Evolutionary conservation across 2,113 vertebrate genomes (phyloP).

Genomic region (Plecturocebus donacophilus): DNA sequence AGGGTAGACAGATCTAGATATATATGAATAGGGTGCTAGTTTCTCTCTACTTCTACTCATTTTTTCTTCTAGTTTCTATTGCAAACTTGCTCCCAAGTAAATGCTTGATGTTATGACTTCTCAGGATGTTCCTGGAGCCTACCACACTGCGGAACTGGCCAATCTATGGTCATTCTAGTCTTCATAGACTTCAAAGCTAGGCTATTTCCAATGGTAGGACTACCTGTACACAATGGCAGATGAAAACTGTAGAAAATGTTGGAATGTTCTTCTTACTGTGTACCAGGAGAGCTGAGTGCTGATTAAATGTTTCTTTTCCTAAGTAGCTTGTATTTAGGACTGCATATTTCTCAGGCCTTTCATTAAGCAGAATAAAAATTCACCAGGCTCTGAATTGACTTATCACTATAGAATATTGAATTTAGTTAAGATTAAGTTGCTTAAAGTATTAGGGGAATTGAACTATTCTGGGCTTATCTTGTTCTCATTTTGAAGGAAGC

Average conservation of each 20-base stretch:
- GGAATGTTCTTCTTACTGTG: background rate
- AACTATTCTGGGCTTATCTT: background rate
- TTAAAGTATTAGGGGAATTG: background rate
- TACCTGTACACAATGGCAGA: background rate
- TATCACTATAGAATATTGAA: background rate
- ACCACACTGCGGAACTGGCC: background rate
- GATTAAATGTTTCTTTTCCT: background rate
- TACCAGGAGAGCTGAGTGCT: background rate
- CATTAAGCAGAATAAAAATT: background rate
- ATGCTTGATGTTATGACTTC: background rate
- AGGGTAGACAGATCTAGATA: background rate
- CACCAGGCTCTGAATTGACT: background rate
- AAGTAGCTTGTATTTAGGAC: background rate
- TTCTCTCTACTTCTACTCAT: background rate
- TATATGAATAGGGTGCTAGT: background rate
- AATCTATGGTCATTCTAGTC: background rate
- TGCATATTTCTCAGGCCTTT: background rate
- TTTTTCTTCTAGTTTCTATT: background rate
- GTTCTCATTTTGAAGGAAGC: background rate
- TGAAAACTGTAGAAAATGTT: background rate
- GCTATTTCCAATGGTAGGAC: background rate
- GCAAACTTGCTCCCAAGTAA: background rate
- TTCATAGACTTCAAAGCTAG: background rate
- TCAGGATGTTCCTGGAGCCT: background rate
- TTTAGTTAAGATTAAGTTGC: background rate